Conservation (phyloP, 1,140 invertebrate genomes). For the Odontomachus brunneus region DNA sequence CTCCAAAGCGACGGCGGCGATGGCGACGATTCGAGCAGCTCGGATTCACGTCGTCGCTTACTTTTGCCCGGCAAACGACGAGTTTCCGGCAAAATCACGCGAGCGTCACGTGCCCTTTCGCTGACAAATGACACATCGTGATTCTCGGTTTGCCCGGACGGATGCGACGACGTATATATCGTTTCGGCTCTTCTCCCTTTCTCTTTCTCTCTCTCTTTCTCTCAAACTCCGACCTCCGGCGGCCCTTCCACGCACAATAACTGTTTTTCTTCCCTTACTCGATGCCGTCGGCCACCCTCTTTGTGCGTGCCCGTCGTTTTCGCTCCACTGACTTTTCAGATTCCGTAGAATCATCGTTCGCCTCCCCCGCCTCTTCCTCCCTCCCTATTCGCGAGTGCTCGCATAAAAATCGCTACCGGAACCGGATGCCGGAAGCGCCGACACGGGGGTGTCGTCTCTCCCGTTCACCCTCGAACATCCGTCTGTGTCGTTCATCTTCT, state of each 20-base stretch:
- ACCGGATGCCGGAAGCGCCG: constrained; percentile 79
- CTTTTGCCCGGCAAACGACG: constrained; percentile 72
- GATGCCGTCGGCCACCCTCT: constrained; percentile 48
- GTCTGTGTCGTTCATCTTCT: constrained; percentile 13
- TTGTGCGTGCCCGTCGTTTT: constrained; percentile 65
- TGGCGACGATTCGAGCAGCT: neutral
- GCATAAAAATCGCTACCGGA: constrained; percentile 80
- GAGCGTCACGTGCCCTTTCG: constrained; percentile 60
- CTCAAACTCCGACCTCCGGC: neutral
- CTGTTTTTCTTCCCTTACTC: constrained; percentile 63
- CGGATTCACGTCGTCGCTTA: constrained; percentile 52
- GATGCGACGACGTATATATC: constrained; percentile 75
- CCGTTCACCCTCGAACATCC: constrained; percentile 43
- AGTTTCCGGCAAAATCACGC: constrained; percentile 72
- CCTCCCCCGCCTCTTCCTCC: neutral
- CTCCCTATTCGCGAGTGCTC: constrained; percentile 42
- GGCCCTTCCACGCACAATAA: constrained; percentile 59
- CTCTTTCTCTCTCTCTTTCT: constrained; percentile 9
- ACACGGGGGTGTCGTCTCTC: constrained; percentile 57
- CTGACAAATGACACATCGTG: constrained; percentile 81
- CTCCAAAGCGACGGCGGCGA: constrained; percentile 3
- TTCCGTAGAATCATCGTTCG: constrained; percentile 79
- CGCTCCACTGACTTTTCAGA: constrained; percentile 81
- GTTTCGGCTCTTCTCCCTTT: constrained; percentile 56
- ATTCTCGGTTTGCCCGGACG: constrained; percentile 78